Percentiles rank a stretch among this genome's conserved stretches.
Evolutionary conservation across 23 tunicate species (phyloP).

Genomic region (Oikopleura dioica): DNA sequence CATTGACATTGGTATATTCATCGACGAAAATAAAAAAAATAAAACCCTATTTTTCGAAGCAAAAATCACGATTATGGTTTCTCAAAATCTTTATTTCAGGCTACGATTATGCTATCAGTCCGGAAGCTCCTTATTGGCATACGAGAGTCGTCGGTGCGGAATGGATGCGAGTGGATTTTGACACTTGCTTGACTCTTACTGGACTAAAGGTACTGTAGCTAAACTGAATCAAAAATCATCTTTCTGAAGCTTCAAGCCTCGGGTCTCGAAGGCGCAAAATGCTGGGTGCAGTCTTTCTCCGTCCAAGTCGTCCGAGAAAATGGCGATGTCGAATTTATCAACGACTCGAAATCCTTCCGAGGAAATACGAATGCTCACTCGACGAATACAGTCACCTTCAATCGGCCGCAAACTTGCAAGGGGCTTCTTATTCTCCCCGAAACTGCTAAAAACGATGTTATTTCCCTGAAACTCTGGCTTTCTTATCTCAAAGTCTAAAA

Average conservation of each 20-base stretch:
- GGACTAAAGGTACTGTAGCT: background rate
- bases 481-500: no score
- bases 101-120: background rate
- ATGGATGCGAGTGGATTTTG: conserved; percentile 12
- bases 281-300: background rate
- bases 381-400: no score
- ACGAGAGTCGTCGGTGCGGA: background rate
- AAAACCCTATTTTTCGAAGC: no score
- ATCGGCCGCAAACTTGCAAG: no score
- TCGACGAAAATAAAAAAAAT: no score
- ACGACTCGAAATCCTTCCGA: background rate
- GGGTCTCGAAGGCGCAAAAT: background rate
- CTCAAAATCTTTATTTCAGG: conserved; percentile 5
- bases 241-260: background rate
- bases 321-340: background rate
- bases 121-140: conserved; percentile 11
- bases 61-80: no score
- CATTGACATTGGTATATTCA: no score
- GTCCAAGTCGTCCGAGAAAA: background rate
- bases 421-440: background rate
- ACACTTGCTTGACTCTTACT: background rate
- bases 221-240: background rate
- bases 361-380: no score
- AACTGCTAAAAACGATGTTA: background rate
- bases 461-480: no score